Evolutionary conservation across 2,888 invertebrate genomes (phyloP).

Genomic region (Hybos culiciformis): DNA sequence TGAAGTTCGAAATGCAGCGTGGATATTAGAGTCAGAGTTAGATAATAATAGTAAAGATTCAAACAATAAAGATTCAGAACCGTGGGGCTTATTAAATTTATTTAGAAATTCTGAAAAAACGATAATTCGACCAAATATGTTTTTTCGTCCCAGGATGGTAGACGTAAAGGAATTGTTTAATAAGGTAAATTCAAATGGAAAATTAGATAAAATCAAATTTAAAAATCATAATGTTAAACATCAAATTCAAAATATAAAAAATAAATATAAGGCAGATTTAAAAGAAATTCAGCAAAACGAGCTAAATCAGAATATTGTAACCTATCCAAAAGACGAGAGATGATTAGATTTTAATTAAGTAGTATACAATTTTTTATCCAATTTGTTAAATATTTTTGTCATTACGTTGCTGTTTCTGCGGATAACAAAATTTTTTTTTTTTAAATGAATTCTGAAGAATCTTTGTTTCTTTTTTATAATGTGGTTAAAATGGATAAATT

Average conservation of each 20-base stretch:
- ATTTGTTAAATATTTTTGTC: too few relatives aligned
- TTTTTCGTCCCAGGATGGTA: conserved; percentile 41
- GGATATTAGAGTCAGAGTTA: conserved; percentile 48
- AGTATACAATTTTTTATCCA: too few relatives aligned
- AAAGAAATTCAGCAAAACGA: too few relatives aligned
- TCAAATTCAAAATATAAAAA: neutral
- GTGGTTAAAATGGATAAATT: too few relatives aligned
- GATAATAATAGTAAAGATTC: conserved; percentile 21
- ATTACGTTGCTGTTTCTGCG: too few relatives aligned
- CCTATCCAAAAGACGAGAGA: too few relatives aligned
- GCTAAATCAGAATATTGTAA: too few relatives aligned
- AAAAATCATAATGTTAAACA: neutral
- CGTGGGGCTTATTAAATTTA: conserved; percentile 43
- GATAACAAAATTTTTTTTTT: too few relatives aligned
- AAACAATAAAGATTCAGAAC: conserved; percentile 16
- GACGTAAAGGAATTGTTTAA: conserved; percentile 48
- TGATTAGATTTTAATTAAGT: too few relatives aligned
- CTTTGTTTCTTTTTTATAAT: too few relatives aligned
- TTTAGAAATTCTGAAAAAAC: conserved; percentile 36
- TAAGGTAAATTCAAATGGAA: neutral
- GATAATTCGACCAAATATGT: conserved; percentile 30
- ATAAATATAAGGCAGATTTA: neutral
- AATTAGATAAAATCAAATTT: neutral
- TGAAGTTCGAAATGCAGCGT: conserved; percentile 55
- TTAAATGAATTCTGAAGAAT: too few relatives aligned